A percentile compares a stretch with the other conserved stretches of the same genome.
Conservation (phyloP, 2,113 vertebrate genomes). For the Oreochromis aureus region DNA sequence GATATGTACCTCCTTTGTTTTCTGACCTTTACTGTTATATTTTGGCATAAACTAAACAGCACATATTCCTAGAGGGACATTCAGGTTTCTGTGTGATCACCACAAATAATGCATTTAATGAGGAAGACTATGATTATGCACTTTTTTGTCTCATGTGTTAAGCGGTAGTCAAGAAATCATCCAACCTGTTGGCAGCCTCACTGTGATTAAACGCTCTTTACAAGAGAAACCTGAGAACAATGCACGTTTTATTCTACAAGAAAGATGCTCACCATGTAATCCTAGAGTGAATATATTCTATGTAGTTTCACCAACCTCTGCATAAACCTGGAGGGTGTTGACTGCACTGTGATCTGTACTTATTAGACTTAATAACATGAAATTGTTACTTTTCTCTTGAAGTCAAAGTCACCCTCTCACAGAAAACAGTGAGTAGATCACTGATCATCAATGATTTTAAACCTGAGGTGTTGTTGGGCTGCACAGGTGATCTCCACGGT, state of each 20-base stretch:
- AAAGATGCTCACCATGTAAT: not conserved
- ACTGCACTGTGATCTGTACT: not conserved
- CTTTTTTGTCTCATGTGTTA: not conserved
- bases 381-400: fast-evolving
- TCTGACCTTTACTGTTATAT: not conserved
- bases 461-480: not conserved
- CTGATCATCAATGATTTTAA: not conserved
- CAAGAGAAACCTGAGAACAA: not conserved
- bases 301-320: not conserved
- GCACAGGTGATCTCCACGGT: not conserved
- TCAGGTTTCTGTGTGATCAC: not conserved
- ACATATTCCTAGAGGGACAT: not conserved
- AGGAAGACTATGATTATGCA: not conserved
- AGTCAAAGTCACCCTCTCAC: not conserved
- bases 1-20: not conserved
- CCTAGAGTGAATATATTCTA: not conserved
- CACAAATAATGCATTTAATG: not conserved
- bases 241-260: not conserved
- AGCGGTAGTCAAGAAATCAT: not conserved
- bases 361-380: not conserved
- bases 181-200: not conserved
- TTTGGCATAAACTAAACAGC: not conserved
- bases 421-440: not conserved
- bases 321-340: not conserved
- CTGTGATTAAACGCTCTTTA: not conserved